Evolutionary conservation across 2,797 vertebrate species (phyloP).

Genomic region (Lacerta viridis): DNA sequence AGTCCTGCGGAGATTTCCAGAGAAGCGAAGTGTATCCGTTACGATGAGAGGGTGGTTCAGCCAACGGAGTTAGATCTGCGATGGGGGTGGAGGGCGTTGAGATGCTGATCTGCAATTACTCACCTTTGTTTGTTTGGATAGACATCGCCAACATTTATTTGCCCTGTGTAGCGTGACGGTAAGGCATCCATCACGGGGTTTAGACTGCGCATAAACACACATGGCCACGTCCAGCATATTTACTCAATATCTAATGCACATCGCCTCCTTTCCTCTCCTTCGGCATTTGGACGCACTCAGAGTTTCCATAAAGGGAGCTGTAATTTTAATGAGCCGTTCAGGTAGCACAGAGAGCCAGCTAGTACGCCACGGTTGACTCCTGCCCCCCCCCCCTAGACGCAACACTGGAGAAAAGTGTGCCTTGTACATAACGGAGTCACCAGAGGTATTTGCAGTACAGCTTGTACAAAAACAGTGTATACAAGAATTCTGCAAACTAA

Average conservation of each 20-base stretch:
- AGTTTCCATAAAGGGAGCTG: constrained; percentile 7
- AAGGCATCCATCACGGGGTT: neutral
- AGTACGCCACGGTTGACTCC: neutral
- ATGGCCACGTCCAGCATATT: neutral
- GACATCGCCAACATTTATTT: neutral
- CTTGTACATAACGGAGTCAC: neutral
- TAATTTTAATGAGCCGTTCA: neutral
- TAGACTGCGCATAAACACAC: constrained; percentile 21
- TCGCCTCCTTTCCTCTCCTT: neutral
- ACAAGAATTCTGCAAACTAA: constrained; percentile 7
- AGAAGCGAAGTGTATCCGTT: no score
- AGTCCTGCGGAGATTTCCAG: neutral
- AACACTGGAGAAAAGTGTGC: neutral
- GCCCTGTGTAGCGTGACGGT: neutral
- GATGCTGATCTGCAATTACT: no score
- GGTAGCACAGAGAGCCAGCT: neutral
- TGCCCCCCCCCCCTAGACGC: neutral
- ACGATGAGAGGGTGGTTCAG: neutral
- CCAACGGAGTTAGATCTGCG: neutral
- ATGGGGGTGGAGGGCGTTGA: neutral
- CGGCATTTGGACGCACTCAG: neutral
- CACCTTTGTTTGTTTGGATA: neutral
- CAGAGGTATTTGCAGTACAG: neutral
- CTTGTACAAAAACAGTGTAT: neutral
- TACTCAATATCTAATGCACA: neutral